Evolutionary conservation across 1,140 invertebrate species (phyloP), one percentile per base, ranked within the genome.

Genomic region (Ceratina japonica): DNA sequence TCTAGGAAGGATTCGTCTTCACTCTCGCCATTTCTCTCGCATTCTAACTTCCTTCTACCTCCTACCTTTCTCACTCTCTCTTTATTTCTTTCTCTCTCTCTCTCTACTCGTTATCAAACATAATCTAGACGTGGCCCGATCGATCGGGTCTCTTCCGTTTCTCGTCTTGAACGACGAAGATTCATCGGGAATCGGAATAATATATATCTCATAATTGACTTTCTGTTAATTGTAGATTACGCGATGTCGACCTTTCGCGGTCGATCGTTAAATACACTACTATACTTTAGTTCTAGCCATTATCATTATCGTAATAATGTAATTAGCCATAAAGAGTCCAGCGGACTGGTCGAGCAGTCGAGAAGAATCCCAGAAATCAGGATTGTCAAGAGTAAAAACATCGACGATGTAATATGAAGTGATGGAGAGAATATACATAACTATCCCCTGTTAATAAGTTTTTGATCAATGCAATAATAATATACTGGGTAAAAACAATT

Each of bases 181-280:
- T 44, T 80, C 66, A 75, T 81, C 81, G 69, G 27, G 18, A 70
- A 83, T 81, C 79, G 77, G 74, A 44, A 86, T 80, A 72, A 62
- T 74, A 74, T 63, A 83, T 82, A 56, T 44, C 87, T 82, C 61
- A 88, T 89, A 89, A 89, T 89, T 89, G 88, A 89, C 88, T 88
- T 89, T 80, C 76, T 87, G 82, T 87, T 88, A 89, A 88, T 86
- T 87, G 81, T 89, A 87, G 66, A 68, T 81, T 70, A 70, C 51
- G 69, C 51, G 69, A 65, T 44, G 77, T 37, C 66, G 66, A 70
- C 18, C 65, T 16, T 68, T 64, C 73, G 79, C 59, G 82, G 68
- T 44, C 73, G 74, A 71, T 54, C 65, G 82, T 75, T 61, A 82
- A 85, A 82, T 84, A 86, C 31, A 18, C 62, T 86, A 86, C 37